phyloP scores from a whole-genome alignment of 2,888 invertebrate species.

The Mythimna pallens region DNA sequence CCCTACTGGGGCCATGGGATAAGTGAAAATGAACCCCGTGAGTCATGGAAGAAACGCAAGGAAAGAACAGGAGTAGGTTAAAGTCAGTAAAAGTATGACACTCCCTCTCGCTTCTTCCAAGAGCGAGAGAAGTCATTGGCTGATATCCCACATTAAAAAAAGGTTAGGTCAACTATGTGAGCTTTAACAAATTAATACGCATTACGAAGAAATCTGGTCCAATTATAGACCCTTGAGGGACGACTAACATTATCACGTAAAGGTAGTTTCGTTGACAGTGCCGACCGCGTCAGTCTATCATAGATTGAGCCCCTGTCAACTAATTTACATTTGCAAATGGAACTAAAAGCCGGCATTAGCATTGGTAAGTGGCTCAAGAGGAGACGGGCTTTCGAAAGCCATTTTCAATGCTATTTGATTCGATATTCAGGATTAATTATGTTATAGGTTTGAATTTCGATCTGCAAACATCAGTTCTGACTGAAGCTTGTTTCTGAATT shows the following conservation, averaged over 20 bases:
- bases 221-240: conserved; percentile 58
- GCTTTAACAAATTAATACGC: conserved; percentile 18
- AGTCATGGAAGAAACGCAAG: too few relatives aligned
- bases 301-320: conserved; percentile 72
- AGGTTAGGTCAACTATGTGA: background rate
- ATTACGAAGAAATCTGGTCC: conserved; percentile 58
- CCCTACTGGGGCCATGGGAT: too few relatives aligned
- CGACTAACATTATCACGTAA: conserved; percentile 52
- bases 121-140: too few relatives aligned
- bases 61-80: too few relatives aligned
- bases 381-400: conserved; percentile 77
- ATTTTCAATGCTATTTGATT: conserved; percentile 81
- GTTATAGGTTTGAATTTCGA: conserved; percentile 68
- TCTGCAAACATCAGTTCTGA: conserved; percentile 43
- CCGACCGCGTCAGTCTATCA: conserved; percentile 67
- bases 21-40: too few relatives aligned
- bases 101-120: too few relatives aligned
- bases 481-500: conserved; percentile 8
- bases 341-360: conserved; percentile 85
- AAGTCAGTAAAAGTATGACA: too few relatives aligned
- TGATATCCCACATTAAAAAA: too few relatives aligned
- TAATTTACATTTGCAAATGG: conserved; percentile 85
- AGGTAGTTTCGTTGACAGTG: conserved; percentile 38
- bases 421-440: conserved; percentile 73
- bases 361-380: conserved; percentile 78